Conservation (phyloP, 30 jellyfish, hydroid and myxozoan genomes). For the Turritopsis rubra region DNA sequence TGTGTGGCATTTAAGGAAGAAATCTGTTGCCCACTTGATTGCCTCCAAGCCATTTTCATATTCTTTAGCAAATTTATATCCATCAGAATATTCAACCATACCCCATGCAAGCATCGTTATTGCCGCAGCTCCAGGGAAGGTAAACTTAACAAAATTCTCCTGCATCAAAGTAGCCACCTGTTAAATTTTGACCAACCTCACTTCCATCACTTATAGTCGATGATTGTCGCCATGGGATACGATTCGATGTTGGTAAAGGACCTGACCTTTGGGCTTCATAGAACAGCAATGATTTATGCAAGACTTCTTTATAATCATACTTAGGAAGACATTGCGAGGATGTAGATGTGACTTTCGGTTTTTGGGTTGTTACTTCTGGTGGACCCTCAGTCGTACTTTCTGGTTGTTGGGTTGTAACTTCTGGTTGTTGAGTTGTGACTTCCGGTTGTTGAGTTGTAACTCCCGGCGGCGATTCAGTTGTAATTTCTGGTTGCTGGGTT, state of each 20-base stretch:
- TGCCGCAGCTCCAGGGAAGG: conserved; percentile 72
- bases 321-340: conserved; percentile 16
- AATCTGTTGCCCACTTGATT: conserved; percentile 82
- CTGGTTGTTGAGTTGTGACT: too few relatives aligned
- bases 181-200: conserved; percentile 37
- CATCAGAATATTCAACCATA: conserved; percentile 50
- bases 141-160: conserved; percentile 75
- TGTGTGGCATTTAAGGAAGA: conserved; percentile 73
- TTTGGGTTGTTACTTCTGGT: not conserved
- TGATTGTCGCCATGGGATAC: conserved; percentile 55
- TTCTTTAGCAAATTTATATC: conserved; percentile 53
- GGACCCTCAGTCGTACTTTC: too few relatives aligned
- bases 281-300: conserved; percentile 43
- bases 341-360: conserved; percentile 13
- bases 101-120: conserved; percentile 77
- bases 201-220: conserved; percentile 51
- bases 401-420: not conserved
- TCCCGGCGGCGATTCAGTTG: not conserved
- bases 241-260: conserved; percentile 41
- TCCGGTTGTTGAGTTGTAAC: not conserved
- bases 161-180: conserved; percentile 83
- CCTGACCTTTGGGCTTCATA: conserved; percentile 89
- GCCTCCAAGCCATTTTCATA: conserved; percentile 54
- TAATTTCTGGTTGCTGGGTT: not conserved
- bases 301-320: conserved; percentile 45